A percentile compares a stretch with the other conserved stretches of the same genome.
phyloP scores from a whole-genome alignment of 2,113 vertebrate species.

The Thalassarche chlororhynchos region DNA sequence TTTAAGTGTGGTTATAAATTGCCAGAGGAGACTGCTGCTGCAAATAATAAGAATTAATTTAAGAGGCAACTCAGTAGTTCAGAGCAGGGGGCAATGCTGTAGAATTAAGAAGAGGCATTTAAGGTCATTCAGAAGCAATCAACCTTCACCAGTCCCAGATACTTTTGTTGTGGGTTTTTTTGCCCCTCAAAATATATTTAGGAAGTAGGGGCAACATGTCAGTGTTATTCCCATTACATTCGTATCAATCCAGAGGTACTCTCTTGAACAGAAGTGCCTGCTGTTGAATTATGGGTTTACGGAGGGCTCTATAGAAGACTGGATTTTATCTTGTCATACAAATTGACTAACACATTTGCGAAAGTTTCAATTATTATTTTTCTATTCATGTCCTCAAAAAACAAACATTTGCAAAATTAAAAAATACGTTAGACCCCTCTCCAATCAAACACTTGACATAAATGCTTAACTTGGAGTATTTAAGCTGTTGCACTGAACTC shows the following conservation, averaged over 20 bases:
- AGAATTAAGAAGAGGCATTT: conserved; percentile 32
- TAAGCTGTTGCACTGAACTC: background rate
- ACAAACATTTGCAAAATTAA: background rate
- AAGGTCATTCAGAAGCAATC: conserved; percentile 23
- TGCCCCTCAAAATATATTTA: background rate
- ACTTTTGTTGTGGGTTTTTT: background rate
- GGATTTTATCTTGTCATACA: background rate
- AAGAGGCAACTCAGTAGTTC: background rate
- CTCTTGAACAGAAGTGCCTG: background rate
- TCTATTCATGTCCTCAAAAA: background rate
- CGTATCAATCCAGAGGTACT: background rate
- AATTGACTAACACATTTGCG: background rate
- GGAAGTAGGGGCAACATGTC: background rate
- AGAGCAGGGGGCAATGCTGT: background rate
- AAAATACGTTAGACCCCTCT: background rate
- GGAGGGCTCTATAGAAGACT: background rate
- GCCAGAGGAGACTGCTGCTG: conserved; percentile 21
- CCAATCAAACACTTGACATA: background rate
- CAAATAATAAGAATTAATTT: conserved; percentile 46
- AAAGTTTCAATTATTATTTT: background rate
- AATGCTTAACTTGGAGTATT: background rate
- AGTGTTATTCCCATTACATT: background rate
- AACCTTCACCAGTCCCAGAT: background rate
- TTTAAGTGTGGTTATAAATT: conserved; percentile 59
- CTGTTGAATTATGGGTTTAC: background rate